These are phyloP conservation scores for Ceratina australensis DNA, from an alignment of 1,140 invertebrate genomes.

Conservation along the genomic window DNA sequence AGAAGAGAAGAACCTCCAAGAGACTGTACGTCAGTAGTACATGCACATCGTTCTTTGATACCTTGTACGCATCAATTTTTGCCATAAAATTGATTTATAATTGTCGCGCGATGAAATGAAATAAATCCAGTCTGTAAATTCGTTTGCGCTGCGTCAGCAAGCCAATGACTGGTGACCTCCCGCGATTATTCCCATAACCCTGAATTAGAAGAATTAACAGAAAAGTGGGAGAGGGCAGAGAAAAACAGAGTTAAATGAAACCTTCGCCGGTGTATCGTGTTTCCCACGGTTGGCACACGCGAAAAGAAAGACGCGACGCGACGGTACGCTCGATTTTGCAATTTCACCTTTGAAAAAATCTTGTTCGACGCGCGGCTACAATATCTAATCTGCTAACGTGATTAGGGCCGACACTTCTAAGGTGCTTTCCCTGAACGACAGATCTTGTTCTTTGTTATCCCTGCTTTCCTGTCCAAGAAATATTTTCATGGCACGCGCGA, in stretches of 20 bases:
- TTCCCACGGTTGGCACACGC: conserved; percentile 45
- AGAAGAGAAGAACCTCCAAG: too few relatives aligned
- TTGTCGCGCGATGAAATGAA: not conserved
- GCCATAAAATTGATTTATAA: not conserved
- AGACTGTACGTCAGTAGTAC: too few relatives aligned
- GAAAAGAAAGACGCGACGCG: conserved; percentile 24
- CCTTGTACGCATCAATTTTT: not conserved
- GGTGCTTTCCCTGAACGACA: not conserved
- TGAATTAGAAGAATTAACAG: conserved; percentile 68
- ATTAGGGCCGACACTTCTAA: conserved; percentile 1
- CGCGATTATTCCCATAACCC: conserved; percentile 65
- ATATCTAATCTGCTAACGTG: not conserved
- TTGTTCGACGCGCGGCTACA: not conserved
- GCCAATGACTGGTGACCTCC: conserved; percentile 48
- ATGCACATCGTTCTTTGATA: not conserved
- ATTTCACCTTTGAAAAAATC: not conserved
- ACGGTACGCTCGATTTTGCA: conserved; percentile 1
- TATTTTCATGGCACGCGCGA: not conserved
- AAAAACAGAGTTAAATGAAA: conserved; percentile 57
- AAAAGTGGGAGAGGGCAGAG: conserved; percentile 23
- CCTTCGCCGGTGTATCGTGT: conserved; percentile 58
- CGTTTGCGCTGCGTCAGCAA: conserved; percentile 26
- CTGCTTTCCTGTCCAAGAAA: not conserved
- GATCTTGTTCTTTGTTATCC: too few relatives aligned
- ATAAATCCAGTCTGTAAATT: conserved; percentile 35